phyloP scores from a whole-genome alignment of 2,797 vertebrate genomes.

The Acropternis orthonyx region DNA sequence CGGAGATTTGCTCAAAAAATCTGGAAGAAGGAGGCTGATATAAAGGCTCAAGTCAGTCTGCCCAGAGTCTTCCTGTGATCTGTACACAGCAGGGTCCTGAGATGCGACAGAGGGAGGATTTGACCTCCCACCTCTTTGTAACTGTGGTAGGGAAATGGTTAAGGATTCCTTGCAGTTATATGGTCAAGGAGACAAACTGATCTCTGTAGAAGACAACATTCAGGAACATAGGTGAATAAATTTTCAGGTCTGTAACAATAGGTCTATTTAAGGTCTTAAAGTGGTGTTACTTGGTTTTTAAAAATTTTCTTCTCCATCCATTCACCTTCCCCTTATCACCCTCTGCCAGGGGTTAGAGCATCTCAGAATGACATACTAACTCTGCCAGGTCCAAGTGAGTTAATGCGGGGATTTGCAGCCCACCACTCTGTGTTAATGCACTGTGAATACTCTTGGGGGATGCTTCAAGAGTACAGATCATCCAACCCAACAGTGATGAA shows the following conservation, averaged over 20 bases:
- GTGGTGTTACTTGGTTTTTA: background rate
- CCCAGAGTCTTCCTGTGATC: background rate
- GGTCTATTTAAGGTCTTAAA: background rate
- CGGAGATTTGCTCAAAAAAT: background rate
- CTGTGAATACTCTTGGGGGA: background rate
- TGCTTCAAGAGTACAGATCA: background rate
- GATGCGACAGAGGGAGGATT: background rate
- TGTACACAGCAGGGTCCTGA: background rate
- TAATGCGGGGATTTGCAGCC: background rate
- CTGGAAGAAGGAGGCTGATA: background rate
- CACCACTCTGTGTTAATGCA: background rate
- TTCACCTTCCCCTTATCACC: background rate
- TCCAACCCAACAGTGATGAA: background rate
- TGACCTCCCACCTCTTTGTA: background rate
- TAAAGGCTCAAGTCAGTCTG: accelerated
- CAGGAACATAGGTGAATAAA: background rate
- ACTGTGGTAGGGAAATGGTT: background rate
- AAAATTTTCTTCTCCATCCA: background rate
- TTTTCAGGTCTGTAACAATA: background rate
- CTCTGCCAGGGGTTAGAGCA: background rate
- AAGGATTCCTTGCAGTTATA: background rate
- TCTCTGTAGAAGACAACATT: background rate
- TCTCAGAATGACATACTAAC: background rate
- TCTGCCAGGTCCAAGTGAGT: background rate
- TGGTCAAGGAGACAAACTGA: background rate